Evolutionary conservation across 2,113 vertebrate species (phyloP).

Genomic region (Rhodinocichla rosea): DNA sequence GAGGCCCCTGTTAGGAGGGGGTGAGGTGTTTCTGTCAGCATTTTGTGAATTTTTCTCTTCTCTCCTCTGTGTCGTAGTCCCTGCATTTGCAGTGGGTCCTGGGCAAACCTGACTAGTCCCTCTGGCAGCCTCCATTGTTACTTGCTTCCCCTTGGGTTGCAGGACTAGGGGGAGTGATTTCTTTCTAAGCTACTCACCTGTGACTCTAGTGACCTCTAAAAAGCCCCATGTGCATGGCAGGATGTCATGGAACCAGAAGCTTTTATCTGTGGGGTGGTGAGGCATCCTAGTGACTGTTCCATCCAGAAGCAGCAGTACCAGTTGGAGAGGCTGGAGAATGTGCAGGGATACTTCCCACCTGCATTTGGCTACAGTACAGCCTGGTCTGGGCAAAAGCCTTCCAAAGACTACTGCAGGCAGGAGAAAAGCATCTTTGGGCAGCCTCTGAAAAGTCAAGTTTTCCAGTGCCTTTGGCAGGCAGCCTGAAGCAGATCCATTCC

Average conservation of each 20-base stretch:
- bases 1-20: not conserved
- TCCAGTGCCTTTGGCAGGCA: constrained; percentile 11
- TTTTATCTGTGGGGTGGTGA: not conserved
- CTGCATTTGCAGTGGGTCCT: not conserved
- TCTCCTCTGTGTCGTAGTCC: not conserved
- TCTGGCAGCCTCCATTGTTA: not conserved
- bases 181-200: not conserved
- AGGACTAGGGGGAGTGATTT: not conserved
- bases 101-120: not conserved
- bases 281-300: not conserved
- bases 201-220: not conserved
- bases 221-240: not conserved
- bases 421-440: not conserved
- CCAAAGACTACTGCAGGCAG: not conserved
- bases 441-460: not conserved
- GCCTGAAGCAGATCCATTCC: constrained; percentile 15
- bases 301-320: not conserved
- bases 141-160: not conserved
- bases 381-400: not conserved
- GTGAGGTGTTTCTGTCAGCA: not conserved
- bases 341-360: not conserved
- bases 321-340: not conserved
- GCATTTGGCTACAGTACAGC: not conserved
- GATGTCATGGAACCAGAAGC: not conserved
- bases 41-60: not conserved